phyloP scores from a whole-genome alignment of 2,888 invertebrate species.

The Adelognathus sp. region DNA sequence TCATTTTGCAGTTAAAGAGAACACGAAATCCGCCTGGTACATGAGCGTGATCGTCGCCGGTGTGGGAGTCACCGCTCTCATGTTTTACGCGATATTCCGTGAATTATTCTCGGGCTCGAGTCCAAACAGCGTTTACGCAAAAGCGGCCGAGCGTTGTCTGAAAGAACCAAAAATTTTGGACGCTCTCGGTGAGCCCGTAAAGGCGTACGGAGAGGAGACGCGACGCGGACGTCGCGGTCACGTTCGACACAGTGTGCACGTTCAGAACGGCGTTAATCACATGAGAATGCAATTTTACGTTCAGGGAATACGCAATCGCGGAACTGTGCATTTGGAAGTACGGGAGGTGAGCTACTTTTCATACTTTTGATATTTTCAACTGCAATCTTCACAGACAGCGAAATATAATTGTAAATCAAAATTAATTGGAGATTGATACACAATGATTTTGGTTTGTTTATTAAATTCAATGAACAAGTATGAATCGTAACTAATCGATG shows the following conservation, averaged over 20 bases:
- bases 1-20: slow-evolving; percentile 89
- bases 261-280: slow-evolving; percentile 89
- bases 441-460: too few relatives aligned
- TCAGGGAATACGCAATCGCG: slow-evolving; percentile 91
- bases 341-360: slow-evolving; percentile 86
- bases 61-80: slow-evolving; percentile 90
- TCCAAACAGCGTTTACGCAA: slow-evolving; percentile 91
- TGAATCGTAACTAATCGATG: too few relatives aligned
- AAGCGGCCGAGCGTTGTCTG: slow-evolving; percentile 89
- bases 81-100: slow-evolving; percentile 92
- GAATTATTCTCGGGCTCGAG: slow-evolving; percentile 95
- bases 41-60: slow-evolving; percentile 91
- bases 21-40: slow-evolving; percentile 94
- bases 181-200: slow-evolving; percentile 94
- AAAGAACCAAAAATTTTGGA: slow-evolving; percentile 90
- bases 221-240: slow-evolving; percentile 91
- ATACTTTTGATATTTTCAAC: neutral
- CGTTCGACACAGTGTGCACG: slow-evolving; percentile 90
- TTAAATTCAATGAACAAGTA: too few relatives aligned
- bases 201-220: slow-evolving; percentile 94
- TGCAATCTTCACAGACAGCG: slow-evolving; percentile 2
- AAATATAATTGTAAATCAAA: too few relatives aligned
- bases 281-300: slow-evolving; percentile 96
- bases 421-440: too few relatives aligned
- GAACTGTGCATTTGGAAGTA: slow-evolving; percentile 93